phyloP scores from a whole-genome alignment of 2,888 invertebrate species.

The Stictocephala bisonia region DNA sequence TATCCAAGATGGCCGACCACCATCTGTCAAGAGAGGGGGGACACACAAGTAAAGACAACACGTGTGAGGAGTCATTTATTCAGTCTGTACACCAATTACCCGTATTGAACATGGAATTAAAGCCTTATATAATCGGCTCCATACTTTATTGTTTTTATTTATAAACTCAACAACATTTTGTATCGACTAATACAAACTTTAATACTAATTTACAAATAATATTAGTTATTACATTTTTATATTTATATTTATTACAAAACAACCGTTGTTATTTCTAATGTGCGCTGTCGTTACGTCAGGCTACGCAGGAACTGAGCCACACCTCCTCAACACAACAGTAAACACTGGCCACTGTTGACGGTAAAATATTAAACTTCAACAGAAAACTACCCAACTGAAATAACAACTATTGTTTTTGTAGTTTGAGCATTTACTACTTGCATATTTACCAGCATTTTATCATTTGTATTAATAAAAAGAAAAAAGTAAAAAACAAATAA shows the following conservation, averaged over 20 bases:
- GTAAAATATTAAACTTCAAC: no score
- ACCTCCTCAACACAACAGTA: no score
- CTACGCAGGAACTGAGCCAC: constrained; percentile 34
- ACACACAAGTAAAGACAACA: no score
- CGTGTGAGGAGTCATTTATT: constrained; percentile 52
- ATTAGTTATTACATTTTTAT: constrained; percentile 37
- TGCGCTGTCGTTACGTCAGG: constrained; percentile 19
- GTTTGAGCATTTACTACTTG: no score
- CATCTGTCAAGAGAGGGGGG: no score
- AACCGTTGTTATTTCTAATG: constrained; percentile 39
- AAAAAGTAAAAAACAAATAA: no score
- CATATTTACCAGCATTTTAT: no score
- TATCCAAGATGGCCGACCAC: no score
- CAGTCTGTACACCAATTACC: constrained; percentile 58
- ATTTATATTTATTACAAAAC: constrained; percentile 43
- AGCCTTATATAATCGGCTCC: constrained; percentile 45
- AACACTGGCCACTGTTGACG: no score
- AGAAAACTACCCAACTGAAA: no score
- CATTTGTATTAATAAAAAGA: no score
- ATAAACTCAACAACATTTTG: constrained; percentile 47
- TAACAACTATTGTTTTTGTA: no score
- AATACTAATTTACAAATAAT: constrained; percentile 38
- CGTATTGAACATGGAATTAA: constrained; percentile 58
- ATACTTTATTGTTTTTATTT: constrained; percentile 47
- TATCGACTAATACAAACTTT: constrained; percentile 44